Percentiles rank a stretch among this genome's conserved stretches.
These are phyloP conservation scores for Drosophila rufa DNA, from an alignment of 1,140 invertebrate species.

Conservation along the genomic window DNA sequence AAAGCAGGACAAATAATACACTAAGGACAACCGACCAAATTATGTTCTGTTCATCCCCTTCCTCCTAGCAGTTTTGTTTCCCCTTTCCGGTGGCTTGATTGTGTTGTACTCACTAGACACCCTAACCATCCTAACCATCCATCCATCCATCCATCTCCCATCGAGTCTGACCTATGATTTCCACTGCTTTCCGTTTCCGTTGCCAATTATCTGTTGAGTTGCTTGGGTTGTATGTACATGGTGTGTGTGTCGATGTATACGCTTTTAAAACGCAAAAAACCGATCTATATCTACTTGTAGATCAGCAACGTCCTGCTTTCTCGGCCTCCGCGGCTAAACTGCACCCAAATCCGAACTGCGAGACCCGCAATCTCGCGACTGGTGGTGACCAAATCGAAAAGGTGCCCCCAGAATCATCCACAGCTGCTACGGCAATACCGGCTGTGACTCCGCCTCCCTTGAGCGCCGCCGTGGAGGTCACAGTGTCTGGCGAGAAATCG, in stretches of 20 bases:
- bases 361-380: conserved; percentile 55
- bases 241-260: conserved; percentile 73
- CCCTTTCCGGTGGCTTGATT: conserved; percentile 26
- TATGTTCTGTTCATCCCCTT: conserved; percentile 21
- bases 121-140: neutral
- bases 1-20: conserved; percentile 81
- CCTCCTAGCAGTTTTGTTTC: conserved; percentile 25
- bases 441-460: conserved; percentile 73
- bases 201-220: conserved; percentile 63
- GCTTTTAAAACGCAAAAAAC: conserved; percentile 67
- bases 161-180: conserved; percentile 36
- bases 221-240: conserved; percentile 54
- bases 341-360: conserved; percentile 79
- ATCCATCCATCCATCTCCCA: neutral
- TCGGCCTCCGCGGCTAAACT: conserved; percentile 84
- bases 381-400: conserved; percentile 34
- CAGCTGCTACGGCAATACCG: conserved; percentile 27
- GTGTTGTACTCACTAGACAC: conserved; percentile 24
- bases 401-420: conserved; percentile 23
- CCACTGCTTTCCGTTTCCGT: conserved; percentile 51
- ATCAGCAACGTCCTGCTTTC: conserved; percentile 85
- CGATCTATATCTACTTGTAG: conserved; percentile 85
- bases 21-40: conserved; percentile 40
- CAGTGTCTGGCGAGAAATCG: conserved; percentile 57
- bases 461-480: conserved; percentile 73